Percentiles rank a stretch among this genome's conserved stretches.
These are phyloP conservation scores for Hippocampus mohnikei DNA, from an alignment of 2,113 vertebrate genomes.

Conservation along the genomic window DNA sequence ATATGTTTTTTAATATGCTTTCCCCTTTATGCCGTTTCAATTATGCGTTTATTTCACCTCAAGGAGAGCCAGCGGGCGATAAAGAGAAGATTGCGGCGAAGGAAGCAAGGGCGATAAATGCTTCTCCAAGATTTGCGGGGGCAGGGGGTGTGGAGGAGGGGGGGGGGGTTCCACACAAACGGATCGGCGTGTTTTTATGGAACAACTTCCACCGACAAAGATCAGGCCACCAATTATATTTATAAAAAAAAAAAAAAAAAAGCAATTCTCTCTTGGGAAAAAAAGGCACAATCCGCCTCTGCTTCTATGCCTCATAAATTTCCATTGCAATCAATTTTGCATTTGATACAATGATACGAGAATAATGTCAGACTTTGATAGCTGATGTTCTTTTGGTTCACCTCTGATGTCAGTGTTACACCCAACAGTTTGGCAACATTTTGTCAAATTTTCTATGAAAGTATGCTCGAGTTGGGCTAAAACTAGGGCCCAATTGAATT, in stretches of 20 bases:
- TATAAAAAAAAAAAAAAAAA: not conserved
- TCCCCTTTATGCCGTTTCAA: constrained; percentile 22
- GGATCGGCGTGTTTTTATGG: constrained; percentile 28
- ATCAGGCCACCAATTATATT: not conserved
- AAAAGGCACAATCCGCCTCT: not conserved
- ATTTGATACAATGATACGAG: not conserved
- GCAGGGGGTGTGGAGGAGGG: not conserved
- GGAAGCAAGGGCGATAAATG: constrained; percentile 12
- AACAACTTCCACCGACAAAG: constrained; percentile 53
- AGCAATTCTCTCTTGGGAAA: too few species aligned
- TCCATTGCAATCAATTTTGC: not conserved
- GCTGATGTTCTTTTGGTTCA: not conserved
- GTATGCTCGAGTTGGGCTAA: too few species aligned
- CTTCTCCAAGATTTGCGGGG: not conserved
- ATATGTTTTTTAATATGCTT: constrained; percentile 22
- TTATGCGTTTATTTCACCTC: constrained; percentile 34
- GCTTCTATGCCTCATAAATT: not conserved
- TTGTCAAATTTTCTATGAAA: too few species aligned
- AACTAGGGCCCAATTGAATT: too few species aligned
- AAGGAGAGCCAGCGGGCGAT: constrained; percentile 18
- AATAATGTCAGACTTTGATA: not conserved
- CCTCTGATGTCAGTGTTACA: too few species aligned
- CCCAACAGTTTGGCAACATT: too few species aligned
- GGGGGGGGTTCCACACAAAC: not conserved
- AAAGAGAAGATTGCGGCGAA: constrained; percentile 8